phyloP scores from a whole-genome alignment of 1,140 invertebrate species.

The Acromyrmex echinatior region DNA sequence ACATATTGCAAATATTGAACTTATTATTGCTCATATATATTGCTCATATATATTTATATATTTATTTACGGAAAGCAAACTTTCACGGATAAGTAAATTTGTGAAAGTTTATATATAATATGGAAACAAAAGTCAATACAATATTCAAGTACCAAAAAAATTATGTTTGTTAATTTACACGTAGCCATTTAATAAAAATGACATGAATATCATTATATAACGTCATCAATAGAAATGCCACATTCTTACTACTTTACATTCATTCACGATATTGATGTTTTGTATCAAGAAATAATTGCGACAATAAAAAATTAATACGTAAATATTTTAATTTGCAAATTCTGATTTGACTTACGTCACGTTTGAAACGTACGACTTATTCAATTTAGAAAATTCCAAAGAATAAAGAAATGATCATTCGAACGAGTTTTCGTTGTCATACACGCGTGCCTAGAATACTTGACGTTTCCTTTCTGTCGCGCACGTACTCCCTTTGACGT shows the following conservation, averaged over 20 bases:
- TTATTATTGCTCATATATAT: not conserved
- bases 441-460: constrained; percentile 56
- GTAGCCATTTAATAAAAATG: constrained; percentile 6
- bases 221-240: not conserved
- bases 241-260: not conserved
- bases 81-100: too few species aligned
- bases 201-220: not conserved
- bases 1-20: not conserved
- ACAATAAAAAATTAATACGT: not conserved
- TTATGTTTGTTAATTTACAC: not conserved
- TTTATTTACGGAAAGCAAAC: too few species aligned
- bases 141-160: not conserved
- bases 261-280: not conserved
- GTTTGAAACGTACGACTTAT: constrained; percentile 28
- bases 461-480: not conserved
- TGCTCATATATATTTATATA: too few species aligned
- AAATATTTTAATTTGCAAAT: not conserved
- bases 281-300: not conserved
- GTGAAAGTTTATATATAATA: too few species aligned
- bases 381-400: constrained; percentile 18
- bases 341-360: not conserved
- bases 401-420: constrained; percentile 17
- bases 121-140: not conserved
- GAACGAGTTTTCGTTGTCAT: constrained; percentile 51
- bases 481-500: constrained; percentile 33